Conservation (phyloP, 2,888 invertebrate genomes). For the Hipparchia semele region DNA sequence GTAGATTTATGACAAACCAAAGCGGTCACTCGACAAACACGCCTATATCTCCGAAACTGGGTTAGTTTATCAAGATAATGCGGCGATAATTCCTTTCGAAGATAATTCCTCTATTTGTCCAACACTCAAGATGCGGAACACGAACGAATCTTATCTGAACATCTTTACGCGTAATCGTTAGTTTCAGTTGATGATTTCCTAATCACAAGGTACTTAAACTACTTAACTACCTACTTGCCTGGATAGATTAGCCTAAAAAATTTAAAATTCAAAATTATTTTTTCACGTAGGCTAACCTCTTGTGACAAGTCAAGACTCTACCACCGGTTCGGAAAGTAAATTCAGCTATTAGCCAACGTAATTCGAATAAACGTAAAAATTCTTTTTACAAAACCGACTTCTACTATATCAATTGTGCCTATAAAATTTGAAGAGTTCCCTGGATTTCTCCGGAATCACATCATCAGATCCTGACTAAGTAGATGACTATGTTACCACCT, state of each 20-base stretch:
- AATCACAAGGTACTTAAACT: conserved; percentile 16
- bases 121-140: conserved; percentile 59
- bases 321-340: too few species aligned
- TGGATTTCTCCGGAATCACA: too few species aligned
- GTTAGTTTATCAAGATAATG: conserved; percentile 68
- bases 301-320: too few species aligned
- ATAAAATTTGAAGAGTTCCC: too few species aligned
- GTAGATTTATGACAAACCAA: conserved; percentile 28
- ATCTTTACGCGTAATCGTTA: conserved; percentile 31
- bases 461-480: too few species aligned
- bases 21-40: conserved; percentile 34
- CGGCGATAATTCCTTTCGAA: conserved; percentile 63
- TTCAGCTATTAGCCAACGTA: neutral
- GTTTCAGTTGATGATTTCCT: conserved; percentile 24
- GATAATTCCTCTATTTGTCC: conserved; percentile 64
- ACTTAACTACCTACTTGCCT: neutral
- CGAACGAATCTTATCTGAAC: conserved; percentile 41
- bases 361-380: neutral
- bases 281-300: too few species aligned
- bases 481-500: too few species aligned
- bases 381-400: too few species aligned
- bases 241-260: neutral
- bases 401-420: too few species aligned
- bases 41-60: conserved; percentile 57
- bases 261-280: neutral